Evolutionary conservation across 2,797 vertebrate species (phyloP).

Genomic region (Acrossocheilus fasciatus): DNA sequence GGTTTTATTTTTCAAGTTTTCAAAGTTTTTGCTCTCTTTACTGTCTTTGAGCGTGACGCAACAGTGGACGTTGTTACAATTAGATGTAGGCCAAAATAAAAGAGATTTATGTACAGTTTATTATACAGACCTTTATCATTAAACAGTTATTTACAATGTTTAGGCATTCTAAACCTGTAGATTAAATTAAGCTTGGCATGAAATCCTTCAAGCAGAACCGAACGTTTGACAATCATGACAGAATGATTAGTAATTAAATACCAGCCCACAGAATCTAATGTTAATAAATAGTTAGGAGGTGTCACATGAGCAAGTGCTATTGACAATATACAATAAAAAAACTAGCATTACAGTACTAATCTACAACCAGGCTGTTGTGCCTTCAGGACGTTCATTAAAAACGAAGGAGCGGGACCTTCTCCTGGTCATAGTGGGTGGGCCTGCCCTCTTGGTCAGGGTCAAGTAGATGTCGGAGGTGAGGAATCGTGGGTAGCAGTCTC

Average conservation of each 20-base stretch:
- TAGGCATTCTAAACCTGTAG: constrained; percentile 54
- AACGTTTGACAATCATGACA: constrained; percentile 56
- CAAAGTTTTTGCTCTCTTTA: not conserved
- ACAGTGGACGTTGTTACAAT: not conserved
- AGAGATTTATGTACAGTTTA: constrained; percentile 61
- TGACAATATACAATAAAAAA: constrained; percentile 1
- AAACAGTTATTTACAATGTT: constrained; percentile 72
- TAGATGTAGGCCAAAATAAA: constrained; percentile 33
- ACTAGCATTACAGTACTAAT: constrained; percentile 4
- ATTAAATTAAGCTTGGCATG: constrained; percentile 46
- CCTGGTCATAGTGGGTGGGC: constrained; percentile 78
- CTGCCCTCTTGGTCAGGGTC: constrained; percentile 78
- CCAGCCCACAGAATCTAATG: constrained; percentile 52
- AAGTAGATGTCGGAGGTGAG: constrained; percentile 88
- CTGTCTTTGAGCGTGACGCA: not conserved
- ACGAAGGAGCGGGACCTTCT: constrained; percentile 93
- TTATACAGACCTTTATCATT: constrained; percentile 64
- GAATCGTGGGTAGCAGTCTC: constrained; percentile 94
- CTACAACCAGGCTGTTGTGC: constrained; percentile 80
- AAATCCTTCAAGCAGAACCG: constrained; percentile 45
- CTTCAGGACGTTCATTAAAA: constrained; percentile 84
- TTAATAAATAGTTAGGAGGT: constrained; percentile 58
- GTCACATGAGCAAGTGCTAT: constrained; percentile 43
- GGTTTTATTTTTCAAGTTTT: not conserved
- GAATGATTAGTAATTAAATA: constrained; percentile 63